Conservation (phyloP, 2,888 invertebrate genomes). For the Hirtodrosophila trivittata region DNA sequence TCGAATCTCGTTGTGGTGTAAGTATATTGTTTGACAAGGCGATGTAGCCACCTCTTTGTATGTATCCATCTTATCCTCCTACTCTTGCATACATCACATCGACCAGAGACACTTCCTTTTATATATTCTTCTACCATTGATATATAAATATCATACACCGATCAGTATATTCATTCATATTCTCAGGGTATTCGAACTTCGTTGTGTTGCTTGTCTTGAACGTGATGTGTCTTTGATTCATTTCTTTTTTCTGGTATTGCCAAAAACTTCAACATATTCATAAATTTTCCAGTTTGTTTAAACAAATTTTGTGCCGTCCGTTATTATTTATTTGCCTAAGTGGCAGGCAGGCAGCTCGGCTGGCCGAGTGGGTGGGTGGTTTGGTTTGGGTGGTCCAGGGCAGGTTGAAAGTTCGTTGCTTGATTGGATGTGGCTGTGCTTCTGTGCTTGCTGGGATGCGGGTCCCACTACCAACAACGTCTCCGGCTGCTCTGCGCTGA, state of each 20-base stretch:
- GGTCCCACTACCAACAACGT: too few species aligned
- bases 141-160: too few species aligned
- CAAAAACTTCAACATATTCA: slow-evolving; percentile 71
- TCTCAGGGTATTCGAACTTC: slow-evolving; percentile 24
- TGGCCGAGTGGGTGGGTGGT: not conserved
- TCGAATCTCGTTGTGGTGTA: too few species aligned
- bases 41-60: too few species aligned
- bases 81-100: too few species aligned
- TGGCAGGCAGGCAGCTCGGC: slow-evolving; percentile 49
- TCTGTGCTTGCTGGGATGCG: slow-evolving; percentile 33
- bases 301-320: slow-evolving; percentile 66
- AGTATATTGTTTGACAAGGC: too few species aligned
- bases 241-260: slow-evolving; percentile 20
- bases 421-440: slow-evolving; percentile 67
- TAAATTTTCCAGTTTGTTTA: slow-evolving; percentile 80
- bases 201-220: not conserved
- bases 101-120: too few species aligned
- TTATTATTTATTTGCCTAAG: slow-evolving; percentile 77
- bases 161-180: too few species aligned
- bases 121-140: too few species aligned
- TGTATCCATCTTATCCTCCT: too few species aligned
- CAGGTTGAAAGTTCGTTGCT: slow-evolving; percentile 57
- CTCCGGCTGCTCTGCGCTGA: slow-evolving; percentile 19
- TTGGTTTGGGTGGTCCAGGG: slow-evolving; percentile 8
- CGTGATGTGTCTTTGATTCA: slow-evolving; percentile 18